These are phyloP conservation scores for Australoheros facetus DNA, from an alignment of 2,797 vertebrate genomes.

Conservation along the genomic window DNA sequence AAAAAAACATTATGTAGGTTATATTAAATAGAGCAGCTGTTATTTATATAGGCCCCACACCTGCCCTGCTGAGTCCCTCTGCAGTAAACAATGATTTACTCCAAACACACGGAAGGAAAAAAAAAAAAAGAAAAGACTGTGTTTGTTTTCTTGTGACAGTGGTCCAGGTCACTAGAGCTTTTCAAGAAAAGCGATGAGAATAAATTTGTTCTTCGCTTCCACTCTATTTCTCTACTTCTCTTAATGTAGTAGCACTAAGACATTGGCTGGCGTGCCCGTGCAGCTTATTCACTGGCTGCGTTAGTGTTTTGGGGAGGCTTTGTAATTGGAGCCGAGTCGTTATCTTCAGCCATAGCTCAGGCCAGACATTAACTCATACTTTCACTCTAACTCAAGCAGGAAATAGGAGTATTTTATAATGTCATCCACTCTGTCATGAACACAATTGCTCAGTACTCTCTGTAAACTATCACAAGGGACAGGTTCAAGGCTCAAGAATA, in stretches of 20 bases:
- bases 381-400: slow-evolving; percentile 76
- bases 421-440: slow-evolving; percentile 73
- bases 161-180: slow-evolving; percentile 48
- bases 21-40: slow-evolving; percentile 70
- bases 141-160: slow-evolving; percentile 71
- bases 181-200: slow-evolving; percentile 49
- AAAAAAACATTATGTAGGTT: not conserved
- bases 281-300: slow-evolving; percentile 52
- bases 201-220: slow-evolving; percentile 26
- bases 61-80: slow-evolving; percentile 69
- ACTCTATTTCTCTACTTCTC: slow-evolving; percentile 2
- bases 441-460: slow-evolving; percentile 66
- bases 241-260: slow-evolving; percentile 29
- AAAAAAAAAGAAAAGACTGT: slow-evolving; percentile 37
- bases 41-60: slow-evolving; percentile 75
- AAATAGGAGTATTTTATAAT: slow-evolving; percentile 78
- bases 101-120: slow-evolving; percentile 31
- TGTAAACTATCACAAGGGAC: slow-evolving; percentile 67
- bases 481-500: slow-evolving; percentile 65
- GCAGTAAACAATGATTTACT: slow-evolving; percentile 80
- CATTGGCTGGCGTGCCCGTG: slow-evolving; percentile 44
- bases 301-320: slow-evolving; percentile 64
- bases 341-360: slow-evolving; percentile 69
- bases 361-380: slow-evolving; percentile 78
- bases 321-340: slow-evolving; percentile 72